phyloP scores from a whole-genome alignment of 30 jellyfish, hydroid and myxozoan genomes.

The Hydractinia echinata region DNA sequence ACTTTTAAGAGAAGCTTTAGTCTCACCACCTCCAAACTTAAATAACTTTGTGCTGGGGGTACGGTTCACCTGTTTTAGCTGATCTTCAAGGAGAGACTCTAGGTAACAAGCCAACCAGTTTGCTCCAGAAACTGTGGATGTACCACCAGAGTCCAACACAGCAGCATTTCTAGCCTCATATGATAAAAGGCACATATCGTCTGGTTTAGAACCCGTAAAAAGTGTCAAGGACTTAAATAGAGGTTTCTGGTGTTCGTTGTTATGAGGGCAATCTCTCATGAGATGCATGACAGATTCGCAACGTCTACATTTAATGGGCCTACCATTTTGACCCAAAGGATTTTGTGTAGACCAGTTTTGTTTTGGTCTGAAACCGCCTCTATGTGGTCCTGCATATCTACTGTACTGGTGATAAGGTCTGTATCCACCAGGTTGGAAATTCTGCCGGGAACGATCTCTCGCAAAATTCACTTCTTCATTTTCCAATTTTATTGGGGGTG shows the following conservation, averaged over 20 bases:
- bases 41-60: not conserved
- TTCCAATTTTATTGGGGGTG: not conserved
- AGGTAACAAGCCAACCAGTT: no score
- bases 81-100: no score
- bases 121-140: not conserved
- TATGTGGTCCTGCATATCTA: not conserved
- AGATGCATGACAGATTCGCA: not conserved
- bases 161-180: slow-evolving; percentile 3
- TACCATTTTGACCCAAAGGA: not conserved
- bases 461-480: not conserved
- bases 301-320: not conserved
- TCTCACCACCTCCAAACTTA: slow-evolving; percentile 49
- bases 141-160: not conserved
- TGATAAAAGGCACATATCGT: not conserved
- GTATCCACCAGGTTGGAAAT: not conserved
- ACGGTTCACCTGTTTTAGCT: not conserved
- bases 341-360: not conserved
- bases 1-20: slow-evolving; percentile 6
- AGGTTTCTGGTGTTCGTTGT: not conserved
- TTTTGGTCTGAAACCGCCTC: not conserved
- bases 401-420: not conserved
- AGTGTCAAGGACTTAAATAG: not conserved
- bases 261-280: not conserved
- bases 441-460: no score
- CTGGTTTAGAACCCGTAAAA: not conserved